These are phyloP conservation scores for Myotis findleyi DNA, from an alignment of 2,797 vertebrate species.

Conservation along the genomic window DNA sequence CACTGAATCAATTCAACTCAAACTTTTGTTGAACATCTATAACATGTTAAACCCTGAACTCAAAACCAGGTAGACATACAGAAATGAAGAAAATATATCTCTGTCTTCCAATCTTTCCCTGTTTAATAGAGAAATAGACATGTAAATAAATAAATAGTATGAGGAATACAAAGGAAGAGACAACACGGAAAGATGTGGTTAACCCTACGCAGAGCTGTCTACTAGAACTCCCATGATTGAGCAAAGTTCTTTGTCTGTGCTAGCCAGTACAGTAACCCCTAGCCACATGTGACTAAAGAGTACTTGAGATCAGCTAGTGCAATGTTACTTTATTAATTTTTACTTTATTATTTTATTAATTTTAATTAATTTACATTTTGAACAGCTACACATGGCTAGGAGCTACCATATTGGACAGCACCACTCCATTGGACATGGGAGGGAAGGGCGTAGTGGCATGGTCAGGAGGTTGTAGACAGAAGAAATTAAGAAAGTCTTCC, in stretches of 20 bases:
- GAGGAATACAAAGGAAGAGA: neutral
- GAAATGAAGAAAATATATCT: neutral
- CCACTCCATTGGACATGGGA: neutral
- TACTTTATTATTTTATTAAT: neutral
- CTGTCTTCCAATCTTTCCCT: neutral
- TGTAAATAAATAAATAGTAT: conserved; percentile 29
- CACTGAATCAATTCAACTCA: neutral
- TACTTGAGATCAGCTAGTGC: neutral
- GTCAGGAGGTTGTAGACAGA: neutral
- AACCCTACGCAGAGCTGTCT: neutral
- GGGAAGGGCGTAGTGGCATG: neutral
- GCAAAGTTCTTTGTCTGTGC: neutral
- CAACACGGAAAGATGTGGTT: neutral
- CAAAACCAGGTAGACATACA: conserved; percentile 23
- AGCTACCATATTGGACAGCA: neutral
- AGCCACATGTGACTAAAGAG: neutral
- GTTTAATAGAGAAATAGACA: neutral
- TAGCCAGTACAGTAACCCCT: neutral
- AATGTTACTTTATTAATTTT: neutral
- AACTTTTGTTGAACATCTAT: neutral
- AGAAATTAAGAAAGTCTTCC: conserved; percentile 21
- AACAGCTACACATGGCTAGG: neutral
- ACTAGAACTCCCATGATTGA: neutral
- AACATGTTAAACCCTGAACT: neutral
- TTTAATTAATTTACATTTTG: conserved; percentile 11